Conservation (phyloP, 1,140 invertebrate species). For the Drosophila sturtevanti region DNA sequence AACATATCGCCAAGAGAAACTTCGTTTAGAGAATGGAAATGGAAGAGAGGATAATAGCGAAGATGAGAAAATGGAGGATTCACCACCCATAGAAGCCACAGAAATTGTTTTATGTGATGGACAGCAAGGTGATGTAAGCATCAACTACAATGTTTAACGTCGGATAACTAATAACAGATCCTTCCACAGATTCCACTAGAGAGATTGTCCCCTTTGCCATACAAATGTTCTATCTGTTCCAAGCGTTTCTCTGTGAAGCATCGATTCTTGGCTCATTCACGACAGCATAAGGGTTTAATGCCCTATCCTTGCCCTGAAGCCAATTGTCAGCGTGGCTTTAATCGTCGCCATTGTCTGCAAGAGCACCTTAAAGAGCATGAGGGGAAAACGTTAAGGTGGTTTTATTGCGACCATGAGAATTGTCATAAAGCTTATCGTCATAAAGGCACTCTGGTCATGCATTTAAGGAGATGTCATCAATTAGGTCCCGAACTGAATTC, state of each 20-base stretch:
- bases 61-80: not conserved
- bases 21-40: not conserved
- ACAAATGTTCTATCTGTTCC: not conserved
- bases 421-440: constrained; percentile 68
- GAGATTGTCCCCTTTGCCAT: not conserved
- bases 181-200: not conserved
- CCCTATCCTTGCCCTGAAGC: not conserved
- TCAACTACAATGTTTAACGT: not conserved
- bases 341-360: not conserved
- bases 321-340: not conserved
- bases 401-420: constrained; percentile 46
- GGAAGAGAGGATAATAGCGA: not conserved
- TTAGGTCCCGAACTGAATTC: constrained; percentile 50
- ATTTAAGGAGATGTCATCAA: constrained; percentile 55
- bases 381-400: not conserved
- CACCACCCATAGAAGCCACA: not conserved
- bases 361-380: not conserved
- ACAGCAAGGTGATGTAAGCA: not conserved
- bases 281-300: not conserved
- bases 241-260: not conserved
- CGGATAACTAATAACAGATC: not conserved
- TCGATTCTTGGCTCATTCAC: not conserved
- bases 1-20: constrained; percentile 22
- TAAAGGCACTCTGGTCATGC: constrained; percentile 60
- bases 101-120: constrained; percentile 23